Conservation (phyloP, 2,113 vertebrate species). For the Clinocottus analis region DNA sequence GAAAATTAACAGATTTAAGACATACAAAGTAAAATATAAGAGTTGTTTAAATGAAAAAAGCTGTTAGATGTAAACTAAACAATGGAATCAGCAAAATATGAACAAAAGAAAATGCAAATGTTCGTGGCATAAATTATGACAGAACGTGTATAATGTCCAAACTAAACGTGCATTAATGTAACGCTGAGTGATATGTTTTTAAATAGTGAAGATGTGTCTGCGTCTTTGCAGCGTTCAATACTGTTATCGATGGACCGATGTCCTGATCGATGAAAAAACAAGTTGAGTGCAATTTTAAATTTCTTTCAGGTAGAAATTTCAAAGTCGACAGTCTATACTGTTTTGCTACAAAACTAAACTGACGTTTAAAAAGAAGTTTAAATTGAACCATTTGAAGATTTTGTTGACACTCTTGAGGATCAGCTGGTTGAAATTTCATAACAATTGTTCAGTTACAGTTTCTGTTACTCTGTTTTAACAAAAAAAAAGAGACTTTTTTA, state of each 20-base stretch:
- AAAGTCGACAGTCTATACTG: neutral
- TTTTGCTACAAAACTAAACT: too few relatives aligned
- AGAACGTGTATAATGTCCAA: too few relatives aligned
- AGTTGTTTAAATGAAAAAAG: neutral
- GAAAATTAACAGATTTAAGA: neutral
- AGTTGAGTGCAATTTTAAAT: neutral
- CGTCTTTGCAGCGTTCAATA: too few relatives aligned
- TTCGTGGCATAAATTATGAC: too few relatives aligned
- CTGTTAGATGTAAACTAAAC: neutral
- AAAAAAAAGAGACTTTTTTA: neutral
- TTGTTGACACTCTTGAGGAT: neutral
- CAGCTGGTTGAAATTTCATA: neutral
- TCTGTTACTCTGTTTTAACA: neutral
- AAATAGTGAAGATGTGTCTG: too few relatives aligned
- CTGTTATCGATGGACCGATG: too few relatives aligned
- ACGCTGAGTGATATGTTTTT: too few relatives aligned
- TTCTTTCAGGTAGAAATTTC: neutral
- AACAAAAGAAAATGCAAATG: too few relatives aligned
- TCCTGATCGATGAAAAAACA: neutral
- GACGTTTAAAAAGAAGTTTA: too few relatives aligned
- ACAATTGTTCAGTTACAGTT: neutral
- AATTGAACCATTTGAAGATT: too few relatives aligned
- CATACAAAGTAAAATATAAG: neutral
- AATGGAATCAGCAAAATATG: too few relatives aligned
- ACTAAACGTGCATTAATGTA: too few relatives aligned